A percentile compares a stretch with the other conserved stretches of the same genome.
Conservation (phyloP, 1,140 invertebrate genomes). For the Gryllus bimaculatus region DNA sequence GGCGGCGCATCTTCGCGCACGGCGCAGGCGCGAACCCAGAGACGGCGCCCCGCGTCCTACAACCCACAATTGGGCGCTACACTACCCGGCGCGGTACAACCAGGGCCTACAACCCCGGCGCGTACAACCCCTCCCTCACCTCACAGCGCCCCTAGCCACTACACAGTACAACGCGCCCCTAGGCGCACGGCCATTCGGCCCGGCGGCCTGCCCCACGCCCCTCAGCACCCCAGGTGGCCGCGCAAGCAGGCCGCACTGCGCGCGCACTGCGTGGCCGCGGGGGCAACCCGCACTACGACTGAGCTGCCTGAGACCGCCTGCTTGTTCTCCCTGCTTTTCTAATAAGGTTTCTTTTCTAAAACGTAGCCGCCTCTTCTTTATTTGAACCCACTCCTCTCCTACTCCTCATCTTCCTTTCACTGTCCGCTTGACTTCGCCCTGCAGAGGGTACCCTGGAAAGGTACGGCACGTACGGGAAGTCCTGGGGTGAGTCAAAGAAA, state of each 20-base stretch:
- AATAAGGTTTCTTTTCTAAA: background rate
- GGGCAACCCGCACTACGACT: background rate
- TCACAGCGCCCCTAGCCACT: background rate
- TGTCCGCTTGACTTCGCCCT: background rate
- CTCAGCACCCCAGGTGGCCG: slow-evolving; percentile 28
- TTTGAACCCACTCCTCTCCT: background rate
- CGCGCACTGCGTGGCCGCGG: too few species aligned
- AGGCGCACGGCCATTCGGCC: slow-evolving; percentile 24
- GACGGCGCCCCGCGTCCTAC: background rate
- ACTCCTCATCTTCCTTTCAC: background rate
- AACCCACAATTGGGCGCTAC: background rate
- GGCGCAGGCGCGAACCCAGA: background rate
- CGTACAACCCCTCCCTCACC: background rate
- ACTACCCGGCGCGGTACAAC: background rate
- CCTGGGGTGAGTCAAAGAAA: too few species aligned
- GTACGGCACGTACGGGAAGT: too few species aligned
- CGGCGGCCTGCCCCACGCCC: slow-evolving; percentile 23
- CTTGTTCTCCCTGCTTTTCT: background rate
- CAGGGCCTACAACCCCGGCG: background rate
- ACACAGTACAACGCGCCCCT: slow-evolving; percentile 30
- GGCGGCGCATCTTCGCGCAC: slow-evolving; percentile 44
- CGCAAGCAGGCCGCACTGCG: too few species aligned
- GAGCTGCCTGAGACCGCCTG: background rate
- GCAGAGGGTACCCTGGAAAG: too few species aligned
- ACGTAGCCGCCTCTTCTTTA: background rate